A percentile compares a stretch with the other conserved stretches of the same genome.
Conservation (phyloP, 2,797 vertebrate genomes). For the Gephyroberyx darwinii region DNA sequence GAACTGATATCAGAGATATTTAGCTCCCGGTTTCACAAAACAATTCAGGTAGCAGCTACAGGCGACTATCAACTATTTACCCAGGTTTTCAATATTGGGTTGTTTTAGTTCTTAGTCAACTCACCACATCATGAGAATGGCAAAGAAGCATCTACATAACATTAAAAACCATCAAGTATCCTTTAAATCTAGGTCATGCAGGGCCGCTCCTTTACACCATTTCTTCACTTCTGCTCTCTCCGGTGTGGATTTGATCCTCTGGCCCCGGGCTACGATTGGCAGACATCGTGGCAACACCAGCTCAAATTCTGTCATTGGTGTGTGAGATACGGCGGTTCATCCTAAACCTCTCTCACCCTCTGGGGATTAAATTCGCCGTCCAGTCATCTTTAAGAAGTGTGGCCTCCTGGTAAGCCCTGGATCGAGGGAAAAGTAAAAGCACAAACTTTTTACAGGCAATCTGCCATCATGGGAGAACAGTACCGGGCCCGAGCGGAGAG, state of each 20-base stretch:
- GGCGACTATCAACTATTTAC: too few relatives aligned
- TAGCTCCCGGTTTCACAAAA: too few relatives aligned
- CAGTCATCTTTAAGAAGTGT: conserved; percentile 67
- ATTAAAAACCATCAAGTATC: not conserved
- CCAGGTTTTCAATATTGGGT: too few relatives aligned
- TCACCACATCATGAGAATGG: not conserved
- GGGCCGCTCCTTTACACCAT: conserved; percentile 13
- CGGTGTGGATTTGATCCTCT: conserved; percentile 47
- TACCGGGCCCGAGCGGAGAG: conserved; percentile 30
- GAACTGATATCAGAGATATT: not conserved
- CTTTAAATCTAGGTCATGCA: not conserved
- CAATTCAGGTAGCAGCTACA: too few relatives aligned
- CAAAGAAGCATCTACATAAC: not conserved
- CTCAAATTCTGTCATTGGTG: conserved; percentile 66
- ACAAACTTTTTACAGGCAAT: conserved; percentile 57
- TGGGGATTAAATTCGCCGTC: conserved; percentile 69
- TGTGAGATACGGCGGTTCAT: conserved; percentile 70
- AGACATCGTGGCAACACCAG: conserved; percentile 42
- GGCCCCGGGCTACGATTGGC: conserved; percentile 61
- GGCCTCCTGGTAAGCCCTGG: conserved; percentile 51
- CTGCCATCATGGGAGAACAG: conserved; percentile 64
- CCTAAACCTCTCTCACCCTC: conserved; percentile 64
- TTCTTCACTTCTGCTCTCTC: conserved; percentile 29
- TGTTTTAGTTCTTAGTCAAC: too few relatives aligned
- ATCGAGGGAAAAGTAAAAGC: conserved; percentile 54